Conservation (phyloP, 2,113 vertebrate genomes). For the Atherinomorus stipes region DNA sequence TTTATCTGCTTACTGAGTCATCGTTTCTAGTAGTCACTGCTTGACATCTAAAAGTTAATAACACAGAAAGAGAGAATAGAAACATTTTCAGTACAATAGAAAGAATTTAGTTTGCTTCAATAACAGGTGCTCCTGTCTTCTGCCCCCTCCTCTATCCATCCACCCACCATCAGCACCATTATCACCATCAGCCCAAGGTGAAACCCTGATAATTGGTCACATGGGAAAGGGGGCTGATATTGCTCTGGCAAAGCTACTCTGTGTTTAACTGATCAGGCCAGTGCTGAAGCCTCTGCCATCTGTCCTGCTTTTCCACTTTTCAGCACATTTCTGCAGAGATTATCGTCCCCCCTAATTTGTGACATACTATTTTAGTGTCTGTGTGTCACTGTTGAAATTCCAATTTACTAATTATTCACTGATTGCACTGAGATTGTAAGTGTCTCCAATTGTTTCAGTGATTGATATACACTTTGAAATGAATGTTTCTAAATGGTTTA, state of each 20-base stretch:
- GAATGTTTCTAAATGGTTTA: conserved; percentile 35
- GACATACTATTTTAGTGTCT: conserved; percentile 54
- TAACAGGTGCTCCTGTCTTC: conserved; percentile 47
- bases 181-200: conserved; percentile 73
- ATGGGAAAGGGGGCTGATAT: conserved; percentile 77
- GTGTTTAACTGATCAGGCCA: conserved; percentile 71
- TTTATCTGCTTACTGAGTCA: conserved; percentile 29
- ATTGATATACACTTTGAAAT: conserved; percentile 30
- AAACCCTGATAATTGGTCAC: conserved; percentile 87
- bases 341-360: conserved; percentile 64
- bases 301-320: conserved; percentile 71
- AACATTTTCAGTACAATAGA: background rate
- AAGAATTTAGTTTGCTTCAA: conserved; percentile 13
- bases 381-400: conserved; percentile 18
- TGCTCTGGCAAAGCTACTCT: conserved; percentile 72
- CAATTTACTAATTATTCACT: conserved; percentile 48
- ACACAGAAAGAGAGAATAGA: background rate
- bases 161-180: conserved; percentile 55
- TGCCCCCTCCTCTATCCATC: conserved; percentile 15
- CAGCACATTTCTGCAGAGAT: conserved; percentile 55
- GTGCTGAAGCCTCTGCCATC: conserved; percentile 79
- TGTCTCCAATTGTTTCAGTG: conserved; percentile 7
- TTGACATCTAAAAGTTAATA: background rate
- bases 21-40: conserved; percentile 3
- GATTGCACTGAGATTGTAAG: conserved; percentile 26